phyloP scores from a whole-genome alignment of 1,140 invertebrate species.

The Carposina sasakii region DNA sequence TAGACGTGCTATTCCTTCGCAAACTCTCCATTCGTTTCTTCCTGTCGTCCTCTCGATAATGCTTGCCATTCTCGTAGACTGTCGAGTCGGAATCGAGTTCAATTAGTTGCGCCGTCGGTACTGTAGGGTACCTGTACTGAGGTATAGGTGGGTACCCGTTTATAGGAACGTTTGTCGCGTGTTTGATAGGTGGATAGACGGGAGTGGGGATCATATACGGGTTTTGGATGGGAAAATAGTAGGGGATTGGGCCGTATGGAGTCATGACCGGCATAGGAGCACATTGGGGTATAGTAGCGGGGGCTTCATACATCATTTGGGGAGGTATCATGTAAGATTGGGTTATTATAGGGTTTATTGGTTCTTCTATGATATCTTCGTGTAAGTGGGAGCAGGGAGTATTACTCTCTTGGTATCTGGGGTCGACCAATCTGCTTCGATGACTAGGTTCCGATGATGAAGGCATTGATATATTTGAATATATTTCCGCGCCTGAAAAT shows the following conservation, averaged over 20 bases:
- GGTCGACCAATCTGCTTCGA: constrained; percentile 25
- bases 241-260: constrained; percentile 54
- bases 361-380: constrained; percentile 30
- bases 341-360: constrained; percentile 28
- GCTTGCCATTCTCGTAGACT: constrained; percentile 51
- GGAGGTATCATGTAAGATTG: constrained; percentile 44
- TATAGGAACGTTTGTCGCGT: constrained; percentile 56
- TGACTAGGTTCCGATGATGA: constrained; percentile 30
- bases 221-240: constrained; percentile 61
- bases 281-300: constrained; percentile 32
- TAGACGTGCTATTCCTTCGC: constrained; percentile 53
- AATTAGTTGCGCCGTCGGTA: constrained; percentile 79
- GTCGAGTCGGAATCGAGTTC: constrained; percentile 78
- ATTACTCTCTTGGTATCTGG: constrained; percentile 20
- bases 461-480: constrained; percentile 50
- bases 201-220: constrained; percentile 65
- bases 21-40: constrained; percentile 38
- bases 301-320: constrained; percentile 43
- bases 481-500: constrained; percentile 51
- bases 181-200: constrained; percentile 61
- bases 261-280: constrained; percentile 43
- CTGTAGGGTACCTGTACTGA: constrained; percentile 54
- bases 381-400: constrained; percentile 33
- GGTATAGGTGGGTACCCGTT: constrained; percentile 58
- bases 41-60: constrained; percentile 29